phyloP scores from a whole-genome alignment of 2,113 vertebrate genomes.

The Etheostoma spectabile region DNA sequence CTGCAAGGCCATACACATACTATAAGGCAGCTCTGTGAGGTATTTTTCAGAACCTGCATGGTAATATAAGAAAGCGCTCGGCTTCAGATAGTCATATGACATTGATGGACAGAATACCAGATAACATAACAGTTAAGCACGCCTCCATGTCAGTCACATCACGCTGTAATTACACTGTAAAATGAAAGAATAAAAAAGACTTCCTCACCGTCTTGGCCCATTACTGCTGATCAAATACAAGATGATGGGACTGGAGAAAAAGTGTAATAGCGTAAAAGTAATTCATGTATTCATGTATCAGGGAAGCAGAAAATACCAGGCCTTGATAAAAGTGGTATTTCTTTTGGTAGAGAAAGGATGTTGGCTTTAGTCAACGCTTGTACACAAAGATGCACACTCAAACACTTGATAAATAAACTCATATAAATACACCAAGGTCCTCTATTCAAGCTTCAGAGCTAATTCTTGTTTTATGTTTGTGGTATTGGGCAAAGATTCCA shows the following conservation, averaged over 20 bases:
- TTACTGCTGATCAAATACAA: slow-evolving; percentile 58
- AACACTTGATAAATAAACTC: neutral
- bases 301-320: neutral
- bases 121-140: slow-evolving; percentile 56
- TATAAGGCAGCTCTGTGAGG: slow-evolving; percentile 37
- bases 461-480: neutral
- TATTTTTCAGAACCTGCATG: slow-evolving; percentile 25
- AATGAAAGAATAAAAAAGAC: slow-evolving; percentile 47
- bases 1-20: slow-evolving; percentile 31
- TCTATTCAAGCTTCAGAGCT: neutral
- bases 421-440: slow-evolving; percentile 18
- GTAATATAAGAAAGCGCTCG: slow-evolving; percentile 1
- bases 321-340: neutral
- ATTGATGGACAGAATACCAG: slow-evolving; percentile 40
- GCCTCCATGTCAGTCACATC: slow-evolving; percentile 43
- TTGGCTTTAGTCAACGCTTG: neutral
- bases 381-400: neutral
- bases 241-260: slow-evolving; percentile 1
- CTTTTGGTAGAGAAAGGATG: slow-evolving; percentile 21
- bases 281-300: slow-evolving; percentile 6
- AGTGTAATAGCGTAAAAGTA: neutral
- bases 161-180: slow-evolving; percentile 41
- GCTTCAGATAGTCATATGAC: slow-evolving; percentile 32
- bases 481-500: slow-evolving; percentile 4
- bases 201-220: slow-evolving; percentile 23